Base-by-base conservation (phyloP, 1,140 invertebrate genomes). In the Sitophilus oryzae region DNA sequence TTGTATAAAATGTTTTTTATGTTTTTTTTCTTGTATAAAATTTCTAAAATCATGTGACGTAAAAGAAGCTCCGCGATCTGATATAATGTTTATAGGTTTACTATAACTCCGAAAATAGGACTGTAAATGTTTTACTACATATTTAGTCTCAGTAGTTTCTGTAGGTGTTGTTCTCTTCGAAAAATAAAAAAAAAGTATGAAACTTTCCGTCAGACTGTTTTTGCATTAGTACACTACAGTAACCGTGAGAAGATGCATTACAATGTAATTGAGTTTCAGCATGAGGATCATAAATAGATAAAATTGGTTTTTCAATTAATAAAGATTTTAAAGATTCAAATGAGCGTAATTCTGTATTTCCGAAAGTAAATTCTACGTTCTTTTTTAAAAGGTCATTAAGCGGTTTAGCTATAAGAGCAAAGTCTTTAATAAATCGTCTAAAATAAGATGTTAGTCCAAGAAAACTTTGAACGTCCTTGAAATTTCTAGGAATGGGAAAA, bases 381-480 rank as follows among this genome's bases (percentile, higher is more conserved):
- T 69, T 68, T 50, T 54, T 64, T 23, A 61, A 37, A 9, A 69
- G 37, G 30, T 65, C 61, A 47, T 58, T 58, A 4, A 67, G 35
- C 0, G 64, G 63, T 50, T 67, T 61, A 1, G 66, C 61, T 2
- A 65, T 54, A 8, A 44, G 41, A 3, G 61, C 49, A 56, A 61
- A 67, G 36, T 64, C 19, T 6, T 45, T 18, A 25, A 65, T 53
- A 54, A 66, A 66, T 11, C 53, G 16, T 9, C 65, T 21, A 42
- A 64, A 66, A 42, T 59, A 66, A 15, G 34, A 19, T 37, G 36
- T 30, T 37, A 60, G 35, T n/a, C 55, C 45, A 38, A 60, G 8
- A 38, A 58, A 61, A 15, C 47, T 42, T 15, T 61, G 59, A 8
- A 58, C 22, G 23, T 58, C 22, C 36, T 51, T 58, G 14, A 15